Percentiles rank a stretch among this genome's conserved stretches.
Evolutionary conservation across 2,113 vertebrate species (phyloP).

Genomic region (Axis porcinus): DNA sequence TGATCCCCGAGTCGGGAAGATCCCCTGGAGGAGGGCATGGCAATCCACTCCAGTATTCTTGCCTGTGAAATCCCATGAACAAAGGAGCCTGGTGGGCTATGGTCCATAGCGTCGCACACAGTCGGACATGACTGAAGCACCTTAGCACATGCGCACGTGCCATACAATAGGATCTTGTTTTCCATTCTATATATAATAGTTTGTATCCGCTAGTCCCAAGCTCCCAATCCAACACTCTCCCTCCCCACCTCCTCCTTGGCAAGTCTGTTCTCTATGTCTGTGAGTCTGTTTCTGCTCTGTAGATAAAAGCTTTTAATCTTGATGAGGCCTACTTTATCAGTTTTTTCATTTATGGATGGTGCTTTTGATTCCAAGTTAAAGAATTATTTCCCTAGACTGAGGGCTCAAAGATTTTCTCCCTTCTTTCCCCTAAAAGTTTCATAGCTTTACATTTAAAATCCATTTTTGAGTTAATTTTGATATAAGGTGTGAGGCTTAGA

Average conservation of each 20-base stretch:
- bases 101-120: neutral
- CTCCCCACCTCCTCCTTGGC: neutral
- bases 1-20: neutral
- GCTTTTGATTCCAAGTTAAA: conserved; percentile 27
- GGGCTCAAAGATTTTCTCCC: neutral
- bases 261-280: neutral
- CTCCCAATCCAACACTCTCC: neutral
- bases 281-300: neutral
- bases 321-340: neutral
- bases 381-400: neutral
- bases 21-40: neutral
- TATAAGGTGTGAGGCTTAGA: neutral
- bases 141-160: neutral
- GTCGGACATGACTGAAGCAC: fast-evolving
- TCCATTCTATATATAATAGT: neutral
- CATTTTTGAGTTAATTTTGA: neutral
- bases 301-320: neutral
- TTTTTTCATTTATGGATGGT: neutral
- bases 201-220: neutral
- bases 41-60: neutral
- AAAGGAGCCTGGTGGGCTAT: neutral
- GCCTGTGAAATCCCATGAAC: neutral
- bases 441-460: neutral
- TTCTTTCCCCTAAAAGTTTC: neutral
- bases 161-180: neutral